A percentile compares a stretch with the other conserved stretches of the same genome.
Evolutionary conservation across 2,797 vertebrate species (phyloP).

Genomic region (Hoplostethus atlanticus): DNA sequence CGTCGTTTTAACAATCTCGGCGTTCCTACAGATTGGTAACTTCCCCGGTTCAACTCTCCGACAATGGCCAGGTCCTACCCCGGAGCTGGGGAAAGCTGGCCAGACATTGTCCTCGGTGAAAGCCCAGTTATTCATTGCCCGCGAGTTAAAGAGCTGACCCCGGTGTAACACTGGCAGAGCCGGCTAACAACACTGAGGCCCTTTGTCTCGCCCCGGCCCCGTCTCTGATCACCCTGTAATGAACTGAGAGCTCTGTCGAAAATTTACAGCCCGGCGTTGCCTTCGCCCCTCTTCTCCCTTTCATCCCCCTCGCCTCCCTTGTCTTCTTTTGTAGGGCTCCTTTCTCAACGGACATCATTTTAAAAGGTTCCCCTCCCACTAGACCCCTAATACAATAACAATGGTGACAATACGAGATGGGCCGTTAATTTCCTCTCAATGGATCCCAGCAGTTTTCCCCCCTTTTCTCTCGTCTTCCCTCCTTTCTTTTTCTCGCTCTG

Average conservation of each 20-base stretch:
- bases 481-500: constrained; percentile 52
- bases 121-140: constrained; percentile 81
- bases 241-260: constrained; percentile 76
- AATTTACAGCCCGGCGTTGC: constrained; percentile 72
- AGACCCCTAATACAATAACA: constrained; percentile 66
- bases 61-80: constrained; percentile 74
- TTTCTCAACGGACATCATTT: constrained; percentile 72
- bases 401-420: constrained; percentile 74
- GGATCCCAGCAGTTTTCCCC: constrained; percentile 68
- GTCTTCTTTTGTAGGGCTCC: constrained; percentile 72
- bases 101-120: constrained; percentile 73
- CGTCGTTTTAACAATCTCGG: constrained; percentile 64
- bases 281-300: constrained; percentile 60
- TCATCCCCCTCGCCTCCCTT: constrained; percentile 67
- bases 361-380: constrained; percentile 72
- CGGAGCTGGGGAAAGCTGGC: constrained; percentile 68
- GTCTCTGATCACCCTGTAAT: constrained; percentile 81
- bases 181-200: constrained; percentile 75
- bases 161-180: constrained; percentile 76
- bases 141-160: constrained; percentile 81
- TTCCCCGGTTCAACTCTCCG: constrained; percentile 73
- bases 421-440: constrained; percentile 77
- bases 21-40: constrained; percentile 83
- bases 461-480: constrained; percentile 54
- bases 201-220: constrained; percentile 73